Conservation (phyloP, 2,113 vertebrate genomes). For the Mobula hypostoma region DNA sequence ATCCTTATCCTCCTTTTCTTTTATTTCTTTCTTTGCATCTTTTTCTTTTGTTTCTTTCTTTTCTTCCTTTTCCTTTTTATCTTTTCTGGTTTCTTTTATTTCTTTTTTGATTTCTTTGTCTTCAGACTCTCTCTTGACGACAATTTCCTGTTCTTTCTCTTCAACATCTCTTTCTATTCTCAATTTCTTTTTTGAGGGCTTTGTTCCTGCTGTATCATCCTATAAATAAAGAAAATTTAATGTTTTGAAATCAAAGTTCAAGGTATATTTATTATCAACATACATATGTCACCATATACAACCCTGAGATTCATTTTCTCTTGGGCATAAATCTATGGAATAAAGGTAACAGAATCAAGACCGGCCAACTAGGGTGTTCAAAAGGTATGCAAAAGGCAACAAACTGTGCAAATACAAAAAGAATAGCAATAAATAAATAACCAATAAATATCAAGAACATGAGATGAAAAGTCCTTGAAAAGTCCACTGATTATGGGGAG, state of each 20-base stretch:
- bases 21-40: slow-evolving; percentile 65
- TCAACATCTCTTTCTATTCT: slow-evolving; percentile 68
- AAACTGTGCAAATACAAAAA: too few species aligned
- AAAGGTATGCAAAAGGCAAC: too few species aligned
- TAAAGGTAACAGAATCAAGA: too few species aligned
- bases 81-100: slow-evolving; percentile 46
- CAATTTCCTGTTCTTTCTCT: slow-evolving; percentile 63
- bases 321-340: too few species aligned
- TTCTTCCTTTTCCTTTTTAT: slow-evolving; percentile 67
- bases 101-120: slow-evolving; percentile 68
- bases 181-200: slow-evolving; percentile 64
- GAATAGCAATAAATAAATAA: too few species aligned
- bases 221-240: slow-evolving; percentile 46
- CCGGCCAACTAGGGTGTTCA: too few species aligned
- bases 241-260: background rate
- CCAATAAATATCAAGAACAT: too few species aligned
- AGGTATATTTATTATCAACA: too few species aligned
- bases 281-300: too few species aligned
- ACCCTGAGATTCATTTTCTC: too few species aligned
- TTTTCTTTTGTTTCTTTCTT: slow-evolving; percentile 70
- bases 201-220: slow-evolving; percentile 67
- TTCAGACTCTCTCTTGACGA: slow-evolving; percentile 66
- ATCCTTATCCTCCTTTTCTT: slow-evolving; percentile 75
- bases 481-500: too few species aligned
- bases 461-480: too few species aligned